Evolutionary conservation across 2,113 vertebrate species (phyloP), one percentile per base, ranked within the genome.

Genomic region (Marmota monax): DNA sequence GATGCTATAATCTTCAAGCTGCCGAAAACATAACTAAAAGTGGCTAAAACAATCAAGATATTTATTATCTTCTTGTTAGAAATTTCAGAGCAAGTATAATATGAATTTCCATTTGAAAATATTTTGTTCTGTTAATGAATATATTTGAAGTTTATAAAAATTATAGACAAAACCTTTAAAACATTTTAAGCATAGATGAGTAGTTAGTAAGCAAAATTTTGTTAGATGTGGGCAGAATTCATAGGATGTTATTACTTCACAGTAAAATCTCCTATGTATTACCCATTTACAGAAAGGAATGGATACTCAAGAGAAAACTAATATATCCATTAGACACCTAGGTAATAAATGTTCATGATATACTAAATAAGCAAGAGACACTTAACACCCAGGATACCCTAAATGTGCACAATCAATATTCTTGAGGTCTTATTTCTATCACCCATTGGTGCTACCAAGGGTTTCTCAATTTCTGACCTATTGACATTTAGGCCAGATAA

Each of bases 81-180:
- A 96, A 96, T 84, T 92, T 58, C 51, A 39, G 37, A 45, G n/a
- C 45, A 53, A 39, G 18, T 84, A 27, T 56, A 65, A 48, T 45
- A 7, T 90, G 45, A 72, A 82, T 85, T 61, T 95, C 73, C 74
- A 86, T 94, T 69, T 92, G 17, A 61, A 4, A 94, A 63, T 86
- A 77, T 76, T 95, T 42, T 88, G 65, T 32, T 91, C 25, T 18
- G 3, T 48, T 92, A 69, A 48, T 83, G 34, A 86, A 86, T 65
- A 95, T 20, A 87, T 67, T 12, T 82, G 53, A 94, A 37, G 27
- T 48, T 91, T 77, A 61, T 34, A 82, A 77, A 58, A 70, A 76
- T 84, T 70, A 69, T 1, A 72, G 9, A 32, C 23, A 88, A 80
- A 91, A 10, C 17, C 10, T 84, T 61, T 45, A 72, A 88, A 27